Percentiles rank a stretch among this genome's conserved stretches.
Conservation (phyloP, 2,797 vertebrate genomes). For the Microcaecilia unicolor region DNA sequence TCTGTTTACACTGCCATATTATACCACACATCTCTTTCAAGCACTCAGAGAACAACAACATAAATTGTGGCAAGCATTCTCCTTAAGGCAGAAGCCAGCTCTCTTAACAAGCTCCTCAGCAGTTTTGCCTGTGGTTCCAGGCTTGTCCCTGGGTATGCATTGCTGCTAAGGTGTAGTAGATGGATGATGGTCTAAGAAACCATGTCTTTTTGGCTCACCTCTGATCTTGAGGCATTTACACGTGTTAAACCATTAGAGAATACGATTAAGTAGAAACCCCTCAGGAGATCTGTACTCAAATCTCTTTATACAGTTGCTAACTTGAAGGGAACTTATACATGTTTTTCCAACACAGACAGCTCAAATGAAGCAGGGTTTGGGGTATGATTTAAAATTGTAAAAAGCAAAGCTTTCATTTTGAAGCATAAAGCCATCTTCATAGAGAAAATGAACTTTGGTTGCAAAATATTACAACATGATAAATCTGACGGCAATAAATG, state of each 20-base stretch:
- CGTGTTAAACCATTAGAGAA: slow-evolving; percentile 10
- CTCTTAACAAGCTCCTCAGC: neutral
- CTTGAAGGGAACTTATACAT: too few relatives aligned
- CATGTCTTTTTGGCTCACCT: neutral
- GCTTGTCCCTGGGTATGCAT: slow-evolving; percentile 1
- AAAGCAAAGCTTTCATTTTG: neutral
- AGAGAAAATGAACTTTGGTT: slow-evolving; percentile 1
- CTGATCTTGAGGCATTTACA: slow-evolving; percentile 9
- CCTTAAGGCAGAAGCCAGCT: neutral
- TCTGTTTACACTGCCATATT: slow-evolving; percentile 8
- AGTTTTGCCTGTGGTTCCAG: neutral
- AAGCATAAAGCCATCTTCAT: neutral
- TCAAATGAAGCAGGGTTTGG: too few relatives aligned
- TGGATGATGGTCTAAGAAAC: neutral
- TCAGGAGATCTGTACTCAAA: slow-evolving; percentile 4
- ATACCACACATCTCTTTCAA: neutral
- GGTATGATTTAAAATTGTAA: too few relatives aligned
- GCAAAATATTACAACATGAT: slow-evolving; percentile 1
- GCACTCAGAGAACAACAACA: neutral
- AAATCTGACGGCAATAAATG: slow-evolving; percentile 9
- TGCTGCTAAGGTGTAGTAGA: slow-evolving; percentile 4
- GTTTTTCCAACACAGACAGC: too few relatives aligned
- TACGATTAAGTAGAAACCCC: slow-evolving; percentile 12
- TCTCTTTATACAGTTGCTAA: slow-evolving; percentile 1
- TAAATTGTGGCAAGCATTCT: neutral